Base-by-base conservation (phyloP, 2,888 invertebrate species). In the Calameuta filiformis region DNA sequence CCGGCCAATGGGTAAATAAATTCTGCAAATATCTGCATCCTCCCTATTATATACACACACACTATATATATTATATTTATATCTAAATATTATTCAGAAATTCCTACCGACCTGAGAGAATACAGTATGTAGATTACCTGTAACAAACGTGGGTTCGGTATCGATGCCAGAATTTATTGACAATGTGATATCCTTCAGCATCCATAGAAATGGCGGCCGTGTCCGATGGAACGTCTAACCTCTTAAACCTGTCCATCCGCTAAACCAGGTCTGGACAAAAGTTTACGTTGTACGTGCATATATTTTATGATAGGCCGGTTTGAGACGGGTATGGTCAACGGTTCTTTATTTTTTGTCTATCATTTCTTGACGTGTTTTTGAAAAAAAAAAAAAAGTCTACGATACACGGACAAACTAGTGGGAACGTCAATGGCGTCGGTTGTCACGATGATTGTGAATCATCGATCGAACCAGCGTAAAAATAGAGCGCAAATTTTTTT, bases 1-100 rank as follows among this genome's bases (percentile, higher is more conserved):
- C 77, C 88, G 77, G 83, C 85, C 83, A 89, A 89, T 82, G 90
- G 90, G 90, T 90, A 90, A 90, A 87, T 89, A 87, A 79, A 71
- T 82, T 82, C 79, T 81, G 80, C 80, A 78, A 80, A 76, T 83
- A 81, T 80, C 82, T 82, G 80, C 85, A 83, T 82, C 82, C 82
- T 76, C 74, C 76, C 76, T 76, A 33, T 35, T 68, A 68, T 76
- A 76, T 56, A 68, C 34, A 76, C 73, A 30, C 30, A 75, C 23
- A 56, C 56, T 37, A 37, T 56, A 23, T 56, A 56, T 56, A 56
- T 6, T 56, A 23, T 56, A 56, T 23, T 56, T 56, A 56, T 23
- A 56, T 56, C 23, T 56, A 56, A 23, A 56, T 56, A 23, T 23
- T 56, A 23, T 23, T 9, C 56, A 56, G 56, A 56, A 56, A 23